These are phyloP conservation scores for Matsumurasca onukii DNA, from an alignment of 1,140 invertebrate species.

Conservation along the genomic window DNA sequence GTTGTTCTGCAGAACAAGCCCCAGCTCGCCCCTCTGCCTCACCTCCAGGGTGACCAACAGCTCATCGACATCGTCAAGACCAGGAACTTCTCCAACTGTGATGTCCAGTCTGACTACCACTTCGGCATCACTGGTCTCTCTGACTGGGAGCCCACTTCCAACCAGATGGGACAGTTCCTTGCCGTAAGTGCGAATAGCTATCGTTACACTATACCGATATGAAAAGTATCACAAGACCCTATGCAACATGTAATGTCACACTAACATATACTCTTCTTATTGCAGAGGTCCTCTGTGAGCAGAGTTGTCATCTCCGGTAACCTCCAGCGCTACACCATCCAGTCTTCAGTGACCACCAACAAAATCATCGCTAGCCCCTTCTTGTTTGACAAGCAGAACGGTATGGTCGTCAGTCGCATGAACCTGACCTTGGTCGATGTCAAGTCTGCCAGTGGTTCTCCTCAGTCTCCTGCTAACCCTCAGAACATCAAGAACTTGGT, in stretches of 20 bases:
- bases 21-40: slow-evolving; percentile 53
- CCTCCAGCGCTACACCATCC: slow-evolving; percentile 57
- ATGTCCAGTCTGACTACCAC: slow-evolving; percentile 58
- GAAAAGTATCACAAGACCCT: neutral
- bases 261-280: neutral
- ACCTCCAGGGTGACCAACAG: slow-evolving; percentile 50
- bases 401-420: slow-evolving; percentile 59
- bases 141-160: slow-evolving; percentile 55
- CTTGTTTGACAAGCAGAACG: slow-evolving; percentile 52
- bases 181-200: slow-evolving; percentile 45
- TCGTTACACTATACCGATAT: neutral
- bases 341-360: slow-evolving; percentile 59
- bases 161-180: slow-evolving; percentile 57
- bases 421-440: slow-evolving; percentile 54
- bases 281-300: slow-evolving; percentile 52
- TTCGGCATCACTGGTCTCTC: slow-evolving; percentile 56
- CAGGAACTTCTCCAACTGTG: slow-evolving; percentile 63
- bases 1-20: slow-evolving; percentile 50
- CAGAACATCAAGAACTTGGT: slow-evolving; percentile 56
- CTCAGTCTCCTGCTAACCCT: slow-evolving; percentile 41
- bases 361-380: slow-evolving; percentile 57
- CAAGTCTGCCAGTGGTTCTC: slow-evolving; percentile 37
- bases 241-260: neutral
- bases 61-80: slow-evolving; percentile 63
- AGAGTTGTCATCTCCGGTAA: slow-evolving; percentile 56